phyloP scores from a whole-genome alignment of 2,888 invertebrate genomes.

The Apotomis betuletana region DNA sequence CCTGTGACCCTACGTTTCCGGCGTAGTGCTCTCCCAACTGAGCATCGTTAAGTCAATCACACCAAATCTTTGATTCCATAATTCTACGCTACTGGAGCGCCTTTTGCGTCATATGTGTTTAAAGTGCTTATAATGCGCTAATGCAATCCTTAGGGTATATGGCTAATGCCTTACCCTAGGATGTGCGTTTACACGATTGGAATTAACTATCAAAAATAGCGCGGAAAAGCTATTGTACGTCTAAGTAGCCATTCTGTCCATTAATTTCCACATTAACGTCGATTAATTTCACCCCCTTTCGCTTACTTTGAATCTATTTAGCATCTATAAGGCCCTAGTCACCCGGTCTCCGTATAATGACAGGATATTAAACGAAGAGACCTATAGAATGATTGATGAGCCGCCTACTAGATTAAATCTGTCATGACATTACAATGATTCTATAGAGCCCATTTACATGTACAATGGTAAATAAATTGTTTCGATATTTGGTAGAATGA shows the following conservation, averaged over 20 bases:
- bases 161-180: too few relatives aligned
- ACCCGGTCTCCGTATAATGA: constrained; percentile 16
- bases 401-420: constrained; percentile 38
- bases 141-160: too few relatives aligned
- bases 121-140: too few relatives aligned
- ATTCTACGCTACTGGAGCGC: too few relatives aligned
- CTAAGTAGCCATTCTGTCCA: neutral
- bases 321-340: constrained; percentile 22
- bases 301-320: constrained; percentile 3
- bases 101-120: too few relatives aligned
- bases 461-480: constrained; percentile 24
- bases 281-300: constrained; percentile 15
- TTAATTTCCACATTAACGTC: neutral
- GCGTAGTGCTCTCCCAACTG: too few relatives aligned
- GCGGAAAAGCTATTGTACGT: too few relatives aligned
- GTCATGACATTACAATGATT: constrained; percentile 36
- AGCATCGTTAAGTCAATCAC: too few relatives aligned
- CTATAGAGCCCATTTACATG: constrained; percentile 30
- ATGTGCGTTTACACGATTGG: too few relatives aligned
- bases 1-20: too few relatives aligned
- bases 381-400: constrained; percentile 34
- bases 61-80: too few relatives aligned
- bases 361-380: constrained; percentile 36
- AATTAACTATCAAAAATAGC: too few relatives aligned
- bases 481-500: constrained; percentile 4